Base-by-base conservation (phyloP, 2,113 vertebrate genomes). In the Cavia aperea region DNA sequence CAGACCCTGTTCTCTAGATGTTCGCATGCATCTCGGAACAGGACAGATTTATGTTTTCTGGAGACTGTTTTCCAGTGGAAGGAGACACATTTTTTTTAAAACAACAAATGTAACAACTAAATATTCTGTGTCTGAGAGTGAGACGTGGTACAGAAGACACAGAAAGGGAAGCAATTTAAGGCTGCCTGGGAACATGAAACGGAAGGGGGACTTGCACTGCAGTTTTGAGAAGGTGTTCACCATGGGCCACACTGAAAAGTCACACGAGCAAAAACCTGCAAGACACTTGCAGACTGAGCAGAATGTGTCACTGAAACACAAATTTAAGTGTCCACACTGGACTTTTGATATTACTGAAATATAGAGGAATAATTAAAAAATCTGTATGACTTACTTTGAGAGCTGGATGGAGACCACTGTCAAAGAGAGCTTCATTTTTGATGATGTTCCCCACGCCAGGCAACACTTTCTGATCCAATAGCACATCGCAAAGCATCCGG, bases 371-470 rank as follows among this genome's bases (percentile, higher is more conserved):
- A 5, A 24, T 81, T 86, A 5, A 0, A 26, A 88, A 78, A 29
- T 16, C 43, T 12, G 46, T 82, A 26, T 89, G 66, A 96, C 95
- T 6, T 97, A 99, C 99, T 98, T 98, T 98, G 93, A 98, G 96
- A 92, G 98, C 98, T 93, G 99, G 99, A 95, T 99, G 98, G 73
- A 99, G 97, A 89, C 98, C 98, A 31, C 98, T 98, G 97, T 99
- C 98, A 97, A 99, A 99, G 24, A 99, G 98, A 23, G 98, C 98
- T 98, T 99, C 99, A 29, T 99, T 99, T 97, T 98, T 99, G 96
- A 99, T 99, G 96, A 99, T 99, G 96, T 99, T 99, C 87, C 99
- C 99, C 2, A 99, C 98, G 60, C 99, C 99, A 2, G 99, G 99
- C 95, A 99, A 97, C 75, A 99, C 97, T 65, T 97, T 94, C 97